Percentiles rank a stretch among this genome's conserved stretches.
Conservation (phyloP, 1,140 invertebrate genomes). For the Drosophila auraria region DNA sequence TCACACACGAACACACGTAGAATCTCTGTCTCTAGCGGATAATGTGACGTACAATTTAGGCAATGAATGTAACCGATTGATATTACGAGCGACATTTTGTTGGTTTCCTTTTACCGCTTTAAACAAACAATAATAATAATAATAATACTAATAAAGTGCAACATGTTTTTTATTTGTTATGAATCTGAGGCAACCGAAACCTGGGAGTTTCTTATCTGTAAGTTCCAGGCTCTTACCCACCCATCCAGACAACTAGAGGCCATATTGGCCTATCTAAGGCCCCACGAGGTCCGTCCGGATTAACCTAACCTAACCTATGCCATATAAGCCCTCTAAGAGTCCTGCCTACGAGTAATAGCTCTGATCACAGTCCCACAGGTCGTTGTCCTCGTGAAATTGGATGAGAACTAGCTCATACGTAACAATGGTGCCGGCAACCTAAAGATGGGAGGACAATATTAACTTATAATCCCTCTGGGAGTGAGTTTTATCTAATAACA, state of each 20-base stretch:
- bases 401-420: constrained; percentile 89
- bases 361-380: constrained; percentile 69
- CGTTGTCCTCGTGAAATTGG: constrained; percentile 79
- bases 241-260: too few relatives aligned
- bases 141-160: constrained; percentile 67
- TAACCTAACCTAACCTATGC: background rate
- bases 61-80: constrained; percentile 77
- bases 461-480: background rate
- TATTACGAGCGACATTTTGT: constrained; percentile 81
- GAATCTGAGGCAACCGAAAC: background rate
- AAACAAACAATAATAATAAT: constrained; percentile 47
- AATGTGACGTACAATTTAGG: constrained; percentile 59
- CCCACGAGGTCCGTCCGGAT: too few relatives aligned
- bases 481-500: too few relatives aligned
- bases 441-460: background rate
- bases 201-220: too few relatives aligned
- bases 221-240: too few relatives aligned
- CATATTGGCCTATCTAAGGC: too few relatives aligned
- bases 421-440: constrained; percentile 88
- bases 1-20: constrained; percentile 63
- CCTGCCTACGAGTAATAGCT: constrained; percentile 58
- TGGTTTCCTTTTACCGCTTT: constrained; percentile 79
- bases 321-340: constrained; percentile 2
- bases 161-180: constrained; percentile 58
- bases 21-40: constrained; percentile 55